Base-by-base conservation (phyloP, 2,888 invertebrate species). In the Mayetiola destructor region DNA sequence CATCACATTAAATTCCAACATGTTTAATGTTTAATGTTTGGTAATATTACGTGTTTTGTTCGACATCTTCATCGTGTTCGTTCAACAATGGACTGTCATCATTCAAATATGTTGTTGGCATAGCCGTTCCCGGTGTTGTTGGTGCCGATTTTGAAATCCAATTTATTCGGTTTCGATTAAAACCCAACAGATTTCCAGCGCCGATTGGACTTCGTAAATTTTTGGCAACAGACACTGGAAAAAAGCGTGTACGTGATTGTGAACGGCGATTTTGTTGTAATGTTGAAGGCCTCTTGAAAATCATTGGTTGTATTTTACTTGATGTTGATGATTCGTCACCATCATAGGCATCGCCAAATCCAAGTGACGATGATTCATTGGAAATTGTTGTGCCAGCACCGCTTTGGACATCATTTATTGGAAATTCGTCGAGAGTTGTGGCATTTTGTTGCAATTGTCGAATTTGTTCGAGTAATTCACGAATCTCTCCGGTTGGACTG, bases 121-220 rank as follows among this genome's bases (percentile, higher is more conserved):
- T 73, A 8, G 66, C 67, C 30, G 80, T 80, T 32, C 83, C 73
- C 0, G 88, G 88, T 0, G 88, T 88, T 2, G 84, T 85, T 1
- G 88, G 88, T 0, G 88, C 88, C 0, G 88, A 88, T 23, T 85
- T 74, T 0, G 88, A 85, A 8, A 85, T 74, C 75, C 82, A 82
- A 42, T 82, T 75, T 59, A 77, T 71, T 55, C 76, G 74, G 8
- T 73, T 71, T 2, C 76, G 70, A 2, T 66, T 64, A 37, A 62
- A 62, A 12, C 66, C 66, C 23, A 53, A 53, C 61, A 67, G 67
- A 53, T 53, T 53, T 39, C 67, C 67, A 1, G 66, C 66, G 59
- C 66, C 67, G 0, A 70, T 68, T 14, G 72, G 71, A 61, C 71
- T 71, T 59, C 70, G 68, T 2, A 69, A 65, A 10, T 59, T 59